Evolutionary conservation across 2,888 invertebrate genomes (phyloP), one percentile per base, ranked within the genome.

Genomic region (Drosophila niveifrons): DNA sequence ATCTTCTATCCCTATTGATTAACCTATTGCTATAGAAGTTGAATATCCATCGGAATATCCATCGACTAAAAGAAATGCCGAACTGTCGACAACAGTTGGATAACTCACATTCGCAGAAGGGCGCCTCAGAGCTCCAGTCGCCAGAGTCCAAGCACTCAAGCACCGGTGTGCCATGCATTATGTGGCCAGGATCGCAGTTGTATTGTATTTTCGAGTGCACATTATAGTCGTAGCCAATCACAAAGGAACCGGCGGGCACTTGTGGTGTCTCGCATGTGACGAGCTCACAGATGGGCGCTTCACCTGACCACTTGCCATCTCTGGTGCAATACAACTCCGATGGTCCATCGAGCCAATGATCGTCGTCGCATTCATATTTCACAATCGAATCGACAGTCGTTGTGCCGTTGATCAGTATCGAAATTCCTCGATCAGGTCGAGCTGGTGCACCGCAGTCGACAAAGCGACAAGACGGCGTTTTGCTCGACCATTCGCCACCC

Each of bases 151-250:
- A 94, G 90, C 97, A 98, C 11, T 94, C 94, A 44, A 96, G 94
- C 44, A 93, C 94, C 0, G 94, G 90, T 78, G 95, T 95, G 0
- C 98, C 97, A 6, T 95, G 94, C 67, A 98, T 93, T 66, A 95
- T 94, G 91, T 97, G 96, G 0, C 98, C 98, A 0, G 95, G 94
- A 91, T 97, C 97, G 90, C 98, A 98, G 89, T 97, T 96, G 92
- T 97, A 98, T 89, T 96, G 96, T 50, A 98, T 97, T 31, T 94
- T 95, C 0, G 97, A 97, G 91, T 97, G 97, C 0, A 98, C 95
- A 90, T 97, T 97, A 90, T 97, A 96, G 90, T 97, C 97, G 90
- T 97, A 97, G 0, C 97, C 97, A 15, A 97, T 96, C 67, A 98
- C 97, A 91, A 95, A 97, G 8, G 97, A 96, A 7, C 97, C 97